Evolutionary conservation across 2,888 invertebrate species (phyloP).

Genomic region (Epiblema foenella): DNA sequence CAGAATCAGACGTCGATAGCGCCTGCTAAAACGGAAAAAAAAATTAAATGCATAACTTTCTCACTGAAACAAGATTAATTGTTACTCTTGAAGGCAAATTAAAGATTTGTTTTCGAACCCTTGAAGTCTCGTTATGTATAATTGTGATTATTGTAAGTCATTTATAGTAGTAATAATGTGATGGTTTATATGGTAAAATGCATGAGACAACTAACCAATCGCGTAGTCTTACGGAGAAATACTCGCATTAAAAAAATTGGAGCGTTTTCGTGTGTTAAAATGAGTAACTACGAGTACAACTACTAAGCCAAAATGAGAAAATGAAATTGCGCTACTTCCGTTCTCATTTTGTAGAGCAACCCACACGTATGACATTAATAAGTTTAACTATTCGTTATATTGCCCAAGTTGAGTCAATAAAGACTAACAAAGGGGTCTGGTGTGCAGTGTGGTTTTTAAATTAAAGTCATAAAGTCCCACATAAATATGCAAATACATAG

Average conservation of each 20-base stretch:
- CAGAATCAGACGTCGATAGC: no score
- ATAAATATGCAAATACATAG: conserved; percentile 7
- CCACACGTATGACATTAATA: conserved; percentile 8
- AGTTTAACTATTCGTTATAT: conserved; percentile 20
- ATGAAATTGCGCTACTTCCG: conserved; percentile 18
- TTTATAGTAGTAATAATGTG: no score
- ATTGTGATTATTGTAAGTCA: no score
- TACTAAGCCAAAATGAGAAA: conserved; percentile 16
- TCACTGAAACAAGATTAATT: no score
- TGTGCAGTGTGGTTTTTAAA: conserved; percentile 11
- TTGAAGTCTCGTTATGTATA: no score
- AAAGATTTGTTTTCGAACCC: no score
- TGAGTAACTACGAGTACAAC: background rate
- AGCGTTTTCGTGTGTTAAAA: conserved; percentile 8
- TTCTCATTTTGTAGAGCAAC: conserved; percentile 9
- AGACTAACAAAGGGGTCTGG: conserved; percentile 12
- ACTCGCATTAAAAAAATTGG: background rate
- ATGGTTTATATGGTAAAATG: no score
- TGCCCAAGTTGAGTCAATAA: conserved; percentile 14
- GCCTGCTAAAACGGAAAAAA: no score
- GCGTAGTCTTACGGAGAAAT: no score
- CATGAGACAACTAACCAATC: no score
- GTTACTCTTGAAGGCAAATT: no score
- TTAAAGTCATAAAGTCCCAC: background rate
- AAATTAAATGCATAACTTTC: no score